A percentile compares a stretch with the other conserved stretches of the same genome.
Evolutionary conservation across 2,797 vertebrate genomes (phyloP).

Genomic region (Neopelma chrysocephalum): DNA sequence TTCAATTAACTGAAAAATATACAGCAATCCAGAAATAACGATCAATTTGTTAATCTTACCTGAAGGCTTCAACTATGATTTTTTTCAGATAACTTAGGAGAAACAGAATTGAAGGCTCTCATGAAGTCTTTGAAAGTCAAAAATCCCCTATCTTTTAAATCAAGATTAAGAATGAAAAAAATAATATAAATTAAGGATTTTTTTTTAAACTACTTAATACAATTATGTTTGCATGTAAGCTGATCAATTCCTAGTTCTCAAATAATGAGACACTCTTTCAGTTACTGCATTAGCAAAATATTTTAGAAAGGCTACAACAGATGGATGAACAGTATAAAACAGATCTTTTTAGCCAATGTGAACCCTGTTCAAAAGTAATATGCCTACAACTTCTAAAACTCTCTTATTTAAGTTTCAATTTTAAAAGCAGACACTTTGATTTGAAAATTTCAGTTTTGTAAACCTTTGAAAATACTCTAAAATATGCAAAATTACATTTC

Average conservation of each 20-base stretch:
- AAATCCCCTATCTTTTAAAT: constrained; percentile 74
- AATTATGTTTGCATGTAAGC: neutral
- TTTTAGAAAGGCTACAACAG: neutral
- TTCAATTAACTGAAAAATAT: neutral
- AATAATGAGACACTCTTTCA: neutral
- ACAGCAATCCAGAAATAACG: neutral
- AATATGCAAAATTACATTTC: neutral
- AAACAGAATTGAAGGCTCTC: constrained; percentile 72
- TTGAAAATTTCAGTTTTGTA: neutral
- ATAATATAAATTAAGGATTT: neutral
- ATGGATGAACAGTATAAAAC: neutral
- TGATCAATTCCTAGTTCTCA: neutral
- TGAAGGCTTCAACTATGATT: constrained; percentile 75
- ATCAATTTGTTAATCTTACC: constrained; percentile 55
- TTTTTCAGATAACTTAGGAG: constrained; percentile 74
- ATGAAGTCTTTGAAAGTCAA: constrained; percentile 80
- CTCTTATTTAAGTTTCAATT: neutral
- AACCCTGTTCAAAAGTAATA: neutral
- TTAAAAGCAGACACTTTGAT: neutral
- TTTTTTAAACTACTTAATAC: neutral
- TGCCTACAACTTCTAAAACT: neutral
- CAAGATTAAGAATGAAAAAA: neutral
- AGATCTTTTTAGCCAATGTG: neutral
- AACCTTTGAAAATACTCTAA: neutral
- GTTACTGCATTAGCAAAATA: neutral